Base-by-base conservation (phyloP, 2,888 invertebrate species). In the Shargacucullia verbasci region DNA sequence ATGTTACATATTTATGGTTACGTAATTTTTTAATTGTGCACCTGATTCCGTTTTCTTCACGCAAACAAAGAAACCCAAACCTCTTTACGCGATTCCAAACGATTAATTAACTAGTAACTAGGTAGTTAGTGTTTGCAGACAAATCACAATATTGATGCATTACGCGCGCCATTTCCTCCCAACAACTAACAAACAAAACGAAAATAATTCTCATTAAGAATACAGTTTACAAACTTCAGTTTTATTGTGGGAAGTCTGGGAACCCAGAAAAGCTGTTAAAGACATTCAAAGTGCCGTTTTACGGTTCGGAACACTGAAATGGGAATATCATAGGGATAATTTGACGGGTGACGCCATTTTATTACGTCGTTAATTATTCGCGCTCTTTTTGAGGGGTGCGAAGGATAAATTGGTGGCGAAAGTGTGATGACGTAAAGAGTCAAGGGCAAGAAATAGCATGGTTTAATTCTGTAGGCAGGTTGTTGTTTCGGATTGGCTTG, bases 141-240 rank as follows among this genome's bases (percentile, higher is more conserved):
- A 48, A 70, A 55, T 54, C 70, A 61, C 31, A 73, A 70, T 73
- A 70, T 76, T 73, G 57, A 59, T 31, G 10, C 46, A 43, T 69
- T 33, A 45, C 47, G 29, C 41, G 58, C 46, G 8, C 33, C 59
- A 55, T 70, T 75, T 76, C 70, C 60, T 65, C 2, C n/a, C 58
- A 37, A 63, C 68, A 76, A 46, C 31, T 10, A 49, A 72, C 73
- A 59, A 70, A 58, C 49, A 46, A 31, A 57, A 49, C 68, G 47
- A 53, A 67, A 76, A 75, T 76, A 73, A 71, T 64, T 67, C 61
- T 71, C 61, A 80, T 78, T 76, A 77, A 57, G 59, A 38, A 52
- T 20, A 20, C 46, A 49, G 75, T 81, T 80, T 79, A 72, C 69
- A 44, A 79, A 79, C 64, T 63, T 40, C 56, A 63, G 54, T 69